Percentiles rank a stretch among this genome's conserved stretches.
These are phyloP conservation scores for Aramus guarauna DNA, from an alignment of 2,113 vertebrate species.

Conservation along the genomic window DNA sequence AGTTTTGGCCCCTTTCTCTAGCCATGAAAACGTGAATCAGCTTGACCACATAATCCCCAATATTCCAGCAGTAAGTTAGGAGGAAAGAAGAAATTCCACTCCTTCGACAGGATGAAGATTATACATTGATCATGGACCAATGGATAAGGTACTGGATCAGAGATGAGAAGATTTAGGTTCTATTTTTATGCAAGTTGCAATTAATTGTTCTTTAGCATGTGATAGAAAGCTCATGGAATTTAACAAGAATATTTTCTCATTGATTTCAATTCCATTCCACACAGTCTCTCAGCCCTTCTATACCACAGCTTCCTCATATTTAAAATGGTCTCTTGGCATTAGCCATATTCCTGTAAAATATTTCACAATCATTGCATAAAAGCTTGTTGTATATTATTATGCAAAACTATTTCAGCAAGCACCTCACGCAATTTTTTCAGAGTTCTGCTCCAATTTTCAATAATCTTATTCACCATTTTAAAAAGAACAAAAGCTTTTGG, in stretches of 20 bases:
- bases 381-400: background rate
- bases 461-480: background rate
- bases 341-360: background rate
- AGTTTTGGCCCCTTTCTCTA: background rate
- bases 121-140: background rate
- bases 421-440: accelerated
- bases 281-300: background rate
- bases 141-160: background rate
- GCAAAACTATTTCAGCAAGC: background rate
- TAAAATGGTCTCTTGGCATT: background rate
- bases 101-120: background rate
- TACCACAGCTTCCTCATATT: background rate
- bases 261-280: background rate
- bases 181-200: background rate
- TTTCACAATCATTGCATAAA: background rate
- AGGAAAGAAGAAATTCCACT: background rate
- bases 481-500: background rate
- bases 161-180: constrained; percentile 28
- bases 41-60: background rate
- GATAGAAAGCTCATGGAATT: background rate
- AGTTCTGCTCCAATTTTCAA: background rate
- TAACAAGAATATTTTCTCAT: background rate
- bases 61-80: accelerated
- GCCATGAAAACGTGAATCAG: background rate
- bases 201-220: background rate